These are phyloP conservation scores for Scomber colias DNA, from an alignment of 2,113 vertebrate genomes.

Conservation along the genomic window DNA sequence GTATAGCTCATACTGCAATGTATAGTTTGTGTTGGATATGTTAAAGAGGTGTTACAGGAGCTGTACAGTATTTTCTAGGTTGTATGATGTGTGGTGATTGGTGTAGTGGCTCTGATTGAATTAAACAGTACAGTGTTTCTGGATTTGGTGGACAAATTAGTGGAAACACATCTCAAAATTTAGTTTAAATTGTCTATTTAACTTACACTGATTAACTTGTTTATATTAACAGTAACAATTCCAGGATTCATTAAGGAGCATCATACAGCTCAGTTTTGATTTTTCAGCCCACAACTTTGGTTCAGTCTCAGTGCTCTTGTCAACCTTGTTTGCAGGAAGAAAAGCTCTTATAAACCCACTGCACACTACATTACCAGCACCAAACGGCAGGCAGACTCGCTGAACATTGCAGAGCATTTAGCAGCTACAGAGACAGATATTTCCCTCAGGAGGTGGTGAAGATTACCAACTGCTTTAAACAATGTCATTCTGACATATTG, in stretches of 20 bases:
- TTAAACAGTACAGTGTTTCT: background rate
- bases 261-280: background rate
- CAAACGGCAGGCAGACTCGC: no score
- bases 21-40: conserved; percentile 5
- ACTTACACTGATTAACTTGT: conserved; percentile 9
- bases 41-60: background rate
- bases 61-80: background rate
- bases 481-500: no score
- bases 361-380: no score
- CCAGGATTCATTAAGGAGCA: background rate
- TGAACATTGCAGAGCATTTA: no score
- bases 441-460: no score
- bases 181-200: background rate
- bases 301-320: background rate
- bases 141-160: no score
- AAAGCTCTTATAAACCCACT: no score
- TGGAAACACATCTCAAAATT: background rate
- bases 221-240: background rate
- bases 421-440: no score
- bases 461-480: no score
- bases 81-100: background rate
- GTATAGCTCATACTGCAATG: background rate
- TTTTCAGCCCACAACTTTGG: background rate
- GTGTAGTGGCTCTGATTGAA: background rate
- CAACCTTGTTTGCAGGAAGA: background rate